phyloP scores from a whole-genome alignment of 2,888 invertebrate species.

The Bellardia pandia region DNA sequence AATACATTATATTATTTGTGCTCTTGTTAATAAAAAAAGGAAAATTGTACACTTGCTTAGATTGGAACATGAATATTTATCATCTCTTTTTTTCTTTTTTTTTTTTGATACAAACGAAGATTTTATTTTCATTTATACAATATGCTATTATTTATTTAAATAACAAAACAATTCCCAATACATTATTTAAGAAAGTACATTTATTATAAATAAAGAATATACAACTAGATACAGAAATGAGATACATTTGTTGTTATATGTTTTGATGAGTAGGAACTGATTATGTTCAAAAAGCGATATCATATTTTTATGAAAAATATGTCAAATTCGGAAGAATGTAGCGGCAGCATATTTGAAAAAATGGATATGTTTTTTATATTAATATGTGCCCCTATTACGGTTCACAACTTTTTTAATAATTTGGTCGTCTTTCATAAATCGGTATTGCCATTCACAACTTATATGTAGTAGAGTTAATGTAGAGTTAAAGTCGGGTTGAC shows the following conservation, averaged over 20 bases:
- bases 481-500: no score
- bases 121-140: slow-evolving; percentile 46
- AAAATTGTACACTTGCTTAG: slow-evolving; percentile 7
- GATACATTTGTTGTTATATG: not conserved
- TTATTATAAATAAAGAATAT: slow-evolving; percentile 70
- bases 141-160: slow-evolving; percentile 64
- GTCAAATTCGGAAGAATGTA: no score
- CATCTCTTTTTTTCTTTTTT: not conserved
- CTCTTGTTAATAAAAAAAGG: slow-evolving; percentile 21
- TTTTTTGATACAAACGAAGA: slow-evolving; percentile 10
- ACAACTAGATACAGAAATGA: slow-evolving; percentile 45
- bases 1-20: slow-evolving; percentile 15
- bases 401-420: no score
- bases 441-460: no score
- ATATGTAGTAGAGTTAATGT: no score
- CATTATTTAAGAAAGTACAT: slow-evolving; percentile 60
- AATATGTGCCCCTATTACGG: no score
- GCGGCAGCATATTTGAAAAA: no score
- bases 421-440: no score
- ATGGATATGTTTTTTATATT: no score
- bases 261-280: no score
- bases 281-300: no score
- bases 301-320: no score
- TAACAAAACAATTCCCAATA: slow-evolving; percentile 57
- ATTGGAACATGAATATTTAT: slow-evolving; percentile 30